These are phyloP conservation scores for Crocuta crocuta DNA, from an alignment of 2,113 vertebrate species.

Conservation along the genomic window DNA sequence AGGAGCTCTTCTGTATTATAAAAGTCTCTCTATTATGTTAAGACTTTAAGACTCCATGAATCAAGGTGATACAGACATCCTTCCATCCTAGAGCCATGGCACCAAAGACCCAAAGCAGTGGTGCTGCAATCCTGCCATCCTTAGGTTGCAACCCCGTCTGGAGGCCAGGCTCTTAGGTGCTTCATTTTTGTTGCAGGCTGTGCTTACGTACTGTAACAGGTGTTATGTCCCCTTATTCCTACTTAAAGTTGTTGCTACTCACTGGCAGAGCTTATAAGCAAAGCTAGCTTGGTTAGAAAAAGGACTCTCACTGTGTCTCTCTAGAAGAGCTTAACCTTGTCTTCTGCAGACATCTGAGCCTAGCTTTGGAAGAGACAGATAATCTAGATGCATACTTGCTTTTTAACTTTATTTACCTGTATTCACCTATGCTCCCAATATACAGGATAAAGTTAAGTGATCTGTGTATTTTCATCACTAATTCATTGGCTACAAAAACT, in stretches of 20 bases:
- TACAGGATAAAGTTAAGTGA: not conserved
- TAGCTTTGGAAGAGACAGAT: not conserved
- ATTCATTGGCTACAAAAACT: slow-evolving; percentile 39
- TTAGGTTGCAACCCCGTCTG: not conserved
- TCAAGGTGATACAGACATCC: slow-evolving; percentile 16
- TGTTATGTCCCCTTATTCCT: not conserved
- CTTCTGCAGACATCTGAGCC: not conserved
- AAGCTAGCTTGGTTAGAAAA: not conserved
- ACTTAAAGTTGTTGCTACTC: slow-evolving; percentile 17
- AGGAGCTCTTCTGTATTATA: not conserved
- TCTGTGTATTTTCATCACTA: not conserved
- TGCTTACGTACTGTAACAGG: not conserved
- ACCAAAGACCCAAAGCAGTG: not conserved
- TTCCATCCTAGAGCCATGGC: not conserved
- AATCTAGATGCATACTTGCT: slow-evolving; percentile 10
- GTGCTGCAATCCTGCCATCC: not conserved
- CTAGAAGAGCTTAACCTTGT: not conserved
- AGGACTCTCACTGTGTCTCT: not conserved
- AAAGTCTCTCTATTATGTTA: slow-evolving; percentile 1
- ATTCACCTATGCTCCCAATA: not conserved
- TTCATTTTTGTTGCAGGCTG: not conserved
- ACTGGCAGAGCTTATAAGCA: slow-evolving; percentile 12
- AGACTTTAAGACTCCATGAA: not conserved
- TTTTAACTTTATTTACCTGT: slow-evolving; percentile 45
- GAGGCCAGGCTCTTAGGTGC: not conserved